phyloP scores from a whole-genome alignment of 37 sponge, comb jelly and placozoan species.

The Dysidea cf. avara region DNA sequence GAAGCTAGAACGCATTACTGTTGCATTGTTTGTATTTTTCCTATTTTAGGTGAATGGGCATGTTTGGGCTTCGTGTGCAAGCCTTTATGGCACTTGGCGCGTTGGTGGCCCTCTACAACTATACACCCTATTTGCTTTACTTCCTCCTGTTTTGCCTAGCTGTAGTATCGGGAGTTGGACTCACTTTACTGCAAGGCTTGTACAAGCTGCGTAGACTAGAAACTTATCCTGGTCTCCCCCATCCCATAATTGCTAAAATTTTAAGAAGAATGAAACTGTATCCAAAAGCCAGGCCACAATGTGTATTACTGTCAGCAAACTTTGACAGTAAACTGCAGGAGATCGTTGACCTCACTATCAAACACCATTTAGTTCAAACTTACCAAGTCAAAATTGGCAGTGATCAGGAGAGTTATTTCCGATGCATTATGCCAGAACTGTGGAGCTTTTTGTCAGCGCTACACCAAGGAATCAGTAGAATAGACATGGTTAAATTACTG shows the following conservation, averaged over 20 bases:
- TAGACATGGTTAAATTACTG: slow-evolving; percentile 60
- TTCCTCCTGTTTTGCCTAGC: slow-evolving; percentile 21
- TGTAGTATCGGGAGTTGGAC: slow-evolving; percentile 12
- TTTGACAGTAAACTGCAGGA: background rate
- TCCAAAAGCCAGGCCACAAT: slow-evolving; percentile 23
- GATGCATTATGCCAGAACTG: slow-evolving; percentile 45
- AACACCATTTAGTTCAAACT: slow-evolving; percentile 47
- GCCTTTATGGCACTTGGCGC: background rate
- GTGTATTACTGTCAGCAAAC: slow-evolving; percentile 26
- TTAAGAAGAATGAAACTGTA: slow-evolving; percentile 32
- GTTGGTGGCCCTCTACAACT: background rate
- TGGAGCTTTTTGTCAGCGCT: slow-evolving; percentile 47
- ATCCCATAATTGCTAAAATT: slow-evolving; percentile 2
- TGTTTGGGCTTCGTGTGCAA: too few relatives aligned
- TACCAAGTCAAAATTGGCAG: slow-evolving; percentile 32
- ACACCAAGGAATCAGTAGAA: slow-evolving; percentile 27
- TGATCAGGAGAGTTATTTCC: slow-evolving; percentile 51
- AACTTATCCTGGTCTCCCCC: slow-evolving; percentile 29
- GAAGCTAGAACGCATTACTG: too few relatives aligned
- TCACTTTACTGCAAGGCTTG: slow-evolving; percentile 28
- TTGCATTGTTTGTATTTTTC: too few relatives aligned
- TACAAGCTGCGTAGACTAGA: slow-evolving; percentile 40
- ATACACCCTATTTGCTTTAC: slow-evolving; percentile 36
- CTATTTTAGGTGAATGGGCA: too few relatives aligned
- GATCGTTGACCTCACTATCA: slow-evolving; percentile 30